Evolutionary conservation across 1,140 invertebrate species (phyloP), one percentile per base, ranked within the genome.

Genomic region (Drosophila mayri): DNA sequence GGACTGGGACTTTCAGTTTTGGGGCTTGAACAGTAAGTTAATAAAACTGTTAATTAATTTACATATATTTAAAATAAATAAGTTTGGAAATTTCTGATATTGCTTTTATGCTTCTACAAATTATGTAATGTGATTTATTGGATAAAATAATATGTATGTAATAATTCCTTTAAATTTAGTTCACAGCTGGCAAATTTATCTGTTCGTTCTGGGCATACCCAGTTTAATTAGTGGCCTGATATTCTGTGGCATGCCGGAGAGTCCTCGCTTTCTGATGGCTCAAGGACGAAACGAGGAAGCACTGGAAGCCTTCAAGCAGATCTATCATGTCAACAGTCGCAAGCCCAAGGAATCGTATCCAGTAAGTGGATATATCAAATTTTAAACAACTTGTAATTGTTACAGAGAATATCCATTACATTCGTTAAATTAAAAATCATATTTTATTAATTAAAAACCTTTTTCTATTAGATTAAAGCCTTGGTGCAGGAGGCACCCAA

Each of bases 261-360:
- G 96, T 92, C 97, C 97, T 1, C 97, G 97, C 91, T 97, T 96
- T 91, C 92, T 97, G 0, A 96, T 98, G 94, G 94, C 95, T 0
- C 93, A 95, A 82, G 95, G 96, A 65, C 94, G 94, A 37, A 96
- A 95, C 66, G 93, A 95, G 1, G 95, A 96, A 74, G 96, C 96
- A 93, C 40, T 92, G 28, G 50, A 62, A 35, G 83, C 79, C 8
- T 75, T 92, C 10, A 74, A 83, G 49, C 71, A 41, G n/a, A 91
- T 92, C 10, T 92, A 92, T 54, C 47, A 61, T 22, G 50, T 79
- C 9, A 97, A 97, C 76, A 95, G 94, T 2, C 94, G 95, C 6
- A 93, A 94, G 63, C 92, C 95, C 7, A 90, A 92, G 44, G 94
- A 95, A 2, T 93, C 92, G 12, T 97, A 94, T 93, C 95, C 96